Evolutionary conservation across 2,888 invertebrate genomes (phyloP).

Genomic region (Phortica okadai): DNA sequence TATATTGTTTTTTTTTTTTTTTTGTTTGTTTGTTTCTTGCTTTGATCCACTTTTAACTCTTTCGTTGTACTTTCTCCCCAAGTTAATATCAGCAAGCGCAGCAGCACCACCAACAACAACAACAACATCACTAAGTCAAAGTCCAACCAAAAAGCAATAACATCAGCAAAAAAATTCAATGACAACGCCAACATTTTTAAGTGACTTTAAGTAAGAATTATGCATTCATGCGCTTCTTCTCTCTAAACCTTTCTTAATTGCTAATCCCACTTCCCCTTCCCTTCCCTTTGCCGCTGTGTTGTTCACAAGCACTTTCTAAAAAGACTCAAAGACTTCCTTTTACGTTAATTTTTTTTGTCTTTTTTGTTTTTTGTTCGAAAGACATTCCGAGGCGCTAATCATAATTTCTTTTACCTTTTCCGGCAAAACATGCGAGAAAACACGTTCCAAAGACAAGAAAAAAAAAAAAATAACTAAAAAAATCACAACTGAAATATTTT

Average conservation of each 20-base stretch:
- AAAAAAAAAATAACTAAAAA: conserved; percentile 15
- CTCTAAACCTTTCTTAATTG: neutral
- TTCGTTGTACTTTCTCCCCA: conserved; percentile 63
- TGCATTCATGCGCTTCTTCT: neutral
- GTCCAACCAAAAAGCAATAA: conserved; percentile 35
- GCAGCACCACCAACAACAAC: conserved; percentile 15
- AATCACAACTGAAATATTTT: neutral
- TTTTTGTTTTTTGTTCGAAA: neutral
- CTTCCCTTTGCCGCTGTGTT: neutral
- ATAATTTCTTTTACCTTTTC: conserved; percentile 26
- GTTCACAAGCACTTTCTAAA: conserved; percentile 15
- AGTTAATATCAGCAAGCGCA: conserved; percentile 55
- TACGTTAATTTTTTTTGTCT: neutral
- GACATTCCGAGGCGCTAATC: conserved; percentile 14
- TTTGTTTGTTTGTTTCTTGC: conserved; percentile 36
- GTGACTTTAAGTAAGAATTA: neutral
- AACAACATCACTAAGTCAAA: neutral
- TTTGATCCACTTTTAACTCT: conserved; percentile 69
- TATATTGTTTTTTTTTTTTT: conserved; percentile 65
- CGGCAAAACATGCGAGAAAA: conserved; percentile 4
- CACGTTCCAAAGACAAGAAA: neutral
- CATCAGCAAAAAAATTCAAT: conserved; percentile 3
- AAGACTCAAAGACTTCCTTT: conserved; percentile 13
- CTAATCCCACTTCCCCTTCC: neutral
- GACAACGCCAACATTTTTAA: neutral